Conservation (phyloP, 2,888 invertebrate genomes). For the Mantis religiosa region DNA sequence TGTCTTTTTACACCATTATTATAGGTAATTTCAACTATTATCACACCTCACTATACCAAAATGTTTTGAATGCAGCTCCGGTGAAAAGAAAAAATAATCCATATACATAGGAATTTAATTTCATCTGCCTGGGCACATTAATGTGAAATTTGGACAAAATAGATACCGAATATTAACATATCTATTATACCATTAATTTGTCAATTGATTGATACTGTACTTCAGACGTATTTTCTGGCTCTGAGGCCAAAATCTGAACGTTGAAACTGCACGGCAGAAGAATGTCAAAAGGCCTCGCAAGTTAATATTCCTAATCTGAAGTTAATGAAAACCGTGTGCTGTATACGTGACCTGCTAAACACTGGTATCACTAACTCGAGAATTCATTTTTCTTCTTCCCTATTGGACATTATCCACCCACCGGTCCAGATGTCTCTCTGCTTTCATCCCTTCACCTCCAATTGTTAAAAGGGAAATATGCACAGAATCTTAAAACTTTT, state of each 20-base stretch:
- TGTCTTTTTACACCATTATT: too few relatives aligned
- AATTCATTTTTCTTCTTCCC: neutral
- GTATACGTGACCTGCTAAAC: neutral
- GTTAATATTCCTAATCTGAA: neutral
- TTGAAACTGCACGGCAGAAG: neutral
- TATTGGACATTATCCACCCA: neutral
- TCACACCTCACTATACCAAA: too few relatives aligned
- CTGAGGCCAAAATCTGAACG: neutral
- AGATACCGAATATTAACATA: too few relatives aligned
- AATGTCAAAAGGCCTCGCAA: neutral
- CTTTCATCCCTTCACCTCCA: slow-evolving; percentile 2
- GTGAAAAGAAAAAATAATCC: too few relatives aligned
- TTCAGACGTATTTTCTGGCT: too few relatives aligned
- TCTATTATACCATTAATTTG: too few relatives aligned
- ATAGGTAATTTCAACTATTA: too few relatives aligned
- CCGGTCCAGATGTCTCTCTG: neutral
- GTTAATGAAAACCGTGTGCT: neutral
- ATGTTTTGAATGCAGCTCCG: too few relatives aligned
- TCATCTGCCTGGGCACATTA: too few relatives aligned
- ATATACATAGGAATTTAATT: too few relatives aligned
- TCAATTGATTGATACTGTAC: too few relatives aligned
- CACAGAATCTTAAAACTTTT: slow-evolving; percentile 1
- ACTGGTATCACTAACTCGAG: neutral
- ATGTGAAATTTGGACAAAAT: too few relatives aligned
- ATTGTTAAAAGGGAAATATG: slow-evolving; percentile 2